phyloP scores from a whole-genome alignment of 2,797 vertebrate genomes.

The Oryzias sinensis region DNA sequence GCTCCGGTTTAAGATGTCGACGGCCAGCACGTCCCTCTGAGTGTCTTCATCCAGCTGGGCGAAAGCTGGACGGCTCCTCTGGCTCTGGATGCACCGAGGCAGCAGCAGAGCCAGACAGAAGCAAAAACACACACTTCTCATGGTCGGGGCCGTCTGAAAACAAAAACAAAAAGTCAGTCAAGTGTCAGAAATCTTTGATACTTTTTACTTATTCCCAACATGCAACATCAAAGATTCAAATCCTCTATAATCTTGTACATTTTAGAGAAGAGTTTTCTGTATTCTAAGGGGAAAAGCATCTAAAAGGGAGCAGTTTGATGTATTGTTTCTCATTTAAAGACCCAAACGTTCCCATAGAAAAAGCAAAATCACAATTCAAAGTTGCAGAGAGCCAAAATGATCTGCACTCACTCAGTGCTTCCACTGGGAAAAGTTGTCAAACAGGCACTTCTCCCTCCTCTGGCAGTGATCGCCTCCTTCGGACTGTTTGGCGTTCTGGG shows the following conservation, averaged over 20 bases:
- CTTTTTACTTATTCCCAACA: too few species aligned
- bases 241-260: too few species aligned
- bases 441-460: conserved; percentile 46
- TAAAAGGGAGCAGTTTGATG: not conserved
- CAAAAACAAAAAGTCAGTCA: conserved; percentile 20
- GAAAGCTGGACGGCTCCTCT: conserved; percentile 29
- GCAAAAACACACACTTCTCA: conserved; percentile 58
- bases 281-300: too few species aligned
- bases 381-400: conserved; percentile 1
- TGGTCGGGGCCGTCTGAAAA: conserved; percentile 52
- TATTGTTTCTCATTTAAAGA: not conserved
- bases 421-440: conserved; percentile 29
- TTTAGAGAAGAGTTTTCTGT: too few species aligned
- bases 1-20: conserved; percentile 42
- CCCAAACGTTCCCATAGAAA: too few species aligned
- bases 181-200: not conserved
- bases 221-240: too few species aligned
- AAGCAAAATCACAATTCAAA: not conserved
- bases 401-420: conserved; percentile 57
- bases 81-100: conserved; percentile 59
- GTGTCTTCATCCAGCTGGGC: conserved; percentile 50
- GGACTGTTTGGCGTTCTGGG: conserved; percentile 9
- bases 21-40: conserved; percentile 48
- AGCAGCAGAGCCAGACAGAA: conserved; percentile 73
- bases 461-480: conserved; percentile 12